Percentiles rank a stretch among this genome's conserved stretches.
These are phyloP conservation scores for Eurystomus glaucurus DNA, from an alignment of 2,797 vertebrate species.

Conservation along the genomic window DNA sequence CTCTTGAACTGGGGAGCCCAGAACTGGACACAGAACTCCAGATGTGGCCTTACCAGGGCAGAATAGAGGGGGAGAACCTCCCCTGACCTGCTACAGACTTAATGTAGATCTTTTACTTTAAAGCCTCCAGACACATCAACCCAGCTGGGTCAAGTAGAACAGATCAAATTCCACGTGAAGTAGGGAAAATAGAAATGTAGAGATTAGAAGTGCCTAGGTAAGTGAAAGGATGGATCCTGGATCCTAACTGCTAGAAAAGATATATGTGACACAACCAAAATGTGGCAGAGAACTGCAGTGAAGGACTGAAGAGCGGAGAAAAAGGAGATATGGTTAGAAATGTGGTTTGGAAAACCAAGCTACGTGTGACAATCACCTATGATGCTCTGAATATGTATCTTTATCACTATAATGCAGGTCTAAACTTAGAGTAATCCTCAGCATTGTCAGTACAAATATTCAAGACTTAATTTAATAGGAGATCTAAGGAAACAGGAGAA, in stretches of 20 bases:
- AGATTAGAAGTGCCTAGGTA: neutral
- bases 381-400: neutral
- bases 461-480: neutral
- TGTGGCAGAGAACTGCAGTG: rapidly evolving
- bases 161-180: neutral
- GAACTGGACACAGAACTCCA: too few species aligned
- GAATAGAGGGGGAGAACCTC: too few species aligned
- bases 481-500: neutral
- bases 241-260: neutral
- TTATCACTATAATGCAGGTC: neutral
- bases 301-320: neutral
- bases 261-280: neutral
- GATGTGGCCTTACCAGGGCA: too few species aligned
- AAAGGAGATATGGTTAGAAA: neutral
- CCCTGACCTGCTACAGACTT: neutral
- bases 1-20: too few species aligned
- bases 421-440: neutral
- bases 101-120: neutral
- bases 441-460: neutral
- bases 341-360: neutral
- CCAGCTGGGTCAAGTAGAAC: neutral
- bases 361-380: neutral
- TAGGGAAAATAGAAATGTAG: neutral
- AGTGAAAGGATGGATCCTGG: neutral
- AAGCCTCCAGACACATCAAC: neutral